Base-by-base conservation (phyloP, 1,140 invertebrate species). In the Triops longicaudatus region DNA sequence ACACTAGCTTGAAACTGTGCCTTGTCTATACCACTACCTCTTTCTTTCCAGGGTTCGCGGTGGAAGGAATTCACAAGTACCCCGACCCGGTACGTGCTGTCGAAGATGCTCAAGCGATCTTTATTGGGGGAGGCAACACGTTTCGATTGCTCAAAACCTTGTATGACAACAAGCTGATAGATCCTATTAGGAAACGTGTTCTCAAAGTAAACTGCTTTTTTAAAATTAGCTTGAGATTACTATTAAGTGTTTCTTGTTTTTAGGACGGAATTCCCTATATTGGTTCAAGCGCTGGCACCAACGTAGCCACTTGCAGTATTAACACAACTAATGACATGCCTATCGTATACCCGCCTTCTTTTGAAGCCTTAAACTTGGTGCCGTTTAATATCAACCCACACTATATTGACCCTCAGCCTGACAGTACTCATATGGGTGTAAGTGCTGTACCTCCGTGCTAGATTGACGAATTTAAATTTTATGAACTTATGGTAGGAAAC, bases 381-480 rank as follows among this genome's bases (percentile, higher is more conserved):
- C 91, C 91, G 4, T 94, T 94, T 82, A 94, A 95, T 83, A 93
- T 95, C 71, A 95, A 94, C 84, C 91, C 92, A 43, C 93, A 95
- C 83, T 95, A 92, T 82, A 82, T 92, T 79, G 92, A 94, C 75
- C 82, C 87, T 63, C 84, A 89, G 80, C 81, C 85, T 17, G 86
- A 83, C 81, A 88, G 86, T 77, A 89, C 83, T 78, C 91, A 93
- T 83, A 91, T 90, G 85, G 92, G 91, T 37, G 92, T 92, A 84
- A 90, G 81, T 80, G 28, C 14, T 72, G 42, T 14, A 28, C 37
- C 43, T 4, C 10, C 75, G 27, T 72, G 22, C 26, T 17, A 1
- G 0, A 72, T 31, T 72, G 73, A 76, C 44, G 5, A 72, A 41
- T 80, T 79, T 26, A 41, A 27, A 71, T 74, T 72, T 73, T 43